phyloP scores from a whole-genome alignment of 2,797 vertebrate genomes.

The Pteropus rufus region DNA sequence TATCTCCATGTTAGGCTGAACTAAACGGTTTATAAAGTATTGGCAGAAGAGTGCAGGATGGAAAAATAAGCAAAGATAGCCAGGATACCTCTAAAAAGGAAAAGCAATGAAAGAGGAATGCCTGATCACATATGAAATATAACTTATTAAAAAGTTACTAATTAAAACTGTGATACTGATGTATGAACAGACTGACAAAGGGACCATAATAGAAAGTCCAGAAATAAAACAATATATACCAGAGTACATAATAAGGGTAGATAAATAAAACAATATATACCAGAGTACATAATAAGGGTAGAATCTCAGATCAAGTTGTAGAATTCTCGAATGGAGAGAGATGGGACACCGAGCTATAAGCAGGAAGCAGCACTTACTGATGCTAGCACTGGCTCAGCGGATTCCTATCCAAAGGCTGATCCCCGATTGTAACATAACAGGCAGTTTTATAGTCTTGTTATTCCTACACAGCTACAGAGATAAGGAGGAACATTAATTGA shows the following conservation, averaged over 20 bases:
- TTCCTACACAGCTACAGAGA: too few species aligned
- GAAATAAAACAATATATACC: background rate
- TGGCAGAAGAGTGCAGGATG: background rate
- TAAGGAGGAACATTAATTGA: too few species aligned
- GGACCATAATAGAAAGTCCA: background rate
- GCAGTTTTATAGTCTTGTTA: too few species aligned
- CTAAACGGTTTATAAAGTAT: background rate
- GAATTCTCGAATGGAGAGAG: too few species aligned
- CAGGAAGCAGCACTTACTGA: too few species aligned
- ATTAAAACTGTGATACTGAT: constrained; percentile 6
- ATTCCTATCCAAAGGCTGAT: too few species aligned
- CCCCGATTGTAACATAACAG: too few species aligned
- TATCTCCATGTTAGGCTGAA: background rate
- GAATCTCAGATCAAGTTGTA: background rate
- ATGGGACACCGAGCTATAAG: too few species aligned
- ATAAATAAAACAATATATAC: background rate
- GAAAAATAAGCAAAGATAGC: constrained; percentile 13
- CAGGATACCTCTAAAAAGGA: constrained; percentile 26
- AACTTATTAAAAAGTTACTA: background rate
- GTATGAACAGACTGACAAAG: background rate
- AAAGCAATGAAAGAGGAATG: background rate
- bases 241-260: background rate
- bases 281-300: background rate
- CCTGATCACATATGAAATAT: background rate
- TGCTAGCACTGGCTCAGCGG: too few species aligned